Evolutionary conservation across 2,797 vertebrate species (phyloP).

Genomic region (Spheniscus humboldti): DNA sequence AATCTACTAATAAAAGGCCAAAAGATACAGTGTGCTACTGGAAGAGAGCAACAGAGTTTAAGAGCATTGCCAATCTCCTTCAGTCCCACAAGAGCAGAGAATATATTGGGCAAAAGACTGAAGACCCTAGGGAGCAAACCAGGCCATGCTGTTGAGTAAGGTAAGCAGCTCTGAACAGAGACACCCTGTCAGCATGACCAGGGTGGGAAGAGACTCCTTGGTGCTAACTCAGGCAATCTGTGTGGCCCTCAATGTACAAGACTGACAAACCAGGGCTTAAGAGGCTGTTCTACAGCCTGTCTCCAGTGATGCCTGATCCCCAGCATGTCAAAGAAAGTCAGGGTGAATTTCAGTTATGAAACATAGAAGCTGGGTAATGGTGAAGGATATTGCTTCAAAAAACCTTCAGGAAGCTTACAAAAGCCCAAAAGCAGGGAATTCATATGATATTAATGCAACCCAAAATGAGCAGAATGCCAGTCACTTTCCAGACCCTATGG

Average conservation of each 20-base stretch:
- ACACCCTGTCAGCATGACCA: neutral
- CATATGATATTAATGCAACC: neutral
- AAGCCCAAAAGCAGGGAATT: neutral
- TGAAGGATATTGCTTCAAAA: neutral
- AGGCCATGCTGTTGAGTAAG: neutral
- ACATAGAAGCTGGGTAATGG: neutral
- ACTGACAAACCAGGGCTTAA: neutral
- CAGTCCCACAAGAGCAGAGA: neutral
- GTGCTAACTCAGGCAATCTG: neutral
- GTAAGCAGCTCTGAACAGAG: neutral
- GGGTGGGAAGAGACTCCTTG: neutral
- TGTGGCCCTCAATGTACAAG: neutral
- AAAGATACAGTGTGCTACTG: neutral
- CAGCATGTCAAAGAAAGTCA: neutral
- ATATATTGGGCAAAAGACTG: neutral
- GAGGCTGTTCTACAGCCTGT: neutral
- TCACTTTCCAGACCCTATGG: neutral
- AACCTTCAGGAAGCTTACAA: neutral
- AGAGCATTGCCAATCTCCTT: neutral
- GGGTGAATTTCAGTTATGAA: neutral
- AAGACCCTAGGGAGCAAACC: neutral
- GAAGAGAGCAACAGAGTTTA: neutral
- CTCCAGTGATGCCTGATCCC: neutral
- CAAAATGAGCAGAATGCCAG: neutral
- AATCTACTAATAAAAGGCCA: neutral